These are phyloP conservation scores for Tonatia bakeri DNA, from an alignment of 2,113 vertebrate species.

Conservation along the genomic window DNA sequence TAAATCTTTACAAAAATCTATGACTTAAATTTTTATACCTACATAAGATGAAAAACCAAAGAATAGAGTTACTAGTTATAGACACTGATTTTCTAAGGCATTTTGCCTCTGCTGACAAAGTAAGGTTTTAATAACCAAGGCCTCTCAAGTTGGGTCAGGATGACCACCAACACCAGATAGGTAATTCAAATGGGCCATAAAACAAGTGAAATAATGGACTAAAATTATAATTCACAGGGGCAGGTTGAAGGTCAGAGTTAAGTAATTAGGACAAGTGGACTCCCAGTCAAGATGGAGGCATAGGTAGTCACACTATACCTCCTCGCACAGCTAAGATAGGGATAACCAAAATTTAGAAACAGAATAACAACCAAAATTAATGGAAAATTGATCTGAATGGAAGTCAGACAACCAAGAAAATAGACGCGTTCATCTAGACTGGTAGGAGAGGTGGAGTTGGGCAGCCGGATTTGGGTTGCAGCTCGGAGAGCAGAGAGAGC, in stretches of 20 bases:
- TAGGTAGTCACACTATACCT: no score
- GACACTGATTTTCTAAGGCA: background rate
- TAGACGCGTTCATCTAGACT: no score
- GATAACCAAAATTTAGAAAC: no score
- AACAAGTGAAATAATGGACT: slow-evolving; percentile 27
- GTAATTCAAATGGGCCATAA: background rate
- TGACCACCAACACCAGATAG: slow-evolving; percentile 9
- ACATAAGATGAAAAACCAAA: slow-evolving; percentile 10
- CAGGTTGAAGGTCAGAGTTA: slow-evolving; percentile 30
- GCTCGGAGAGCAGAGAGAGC: no score
- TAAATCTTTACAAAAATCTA: background rate
- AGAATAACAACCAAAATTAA: no score
- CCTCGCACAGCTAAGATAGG: no score
- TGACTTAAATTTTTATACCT: background rate
- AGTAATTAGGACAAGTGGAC: slow-evolving; percentile 8
- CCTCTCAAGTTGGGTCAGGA: background rate
- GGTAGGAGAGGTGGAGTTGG: no score
- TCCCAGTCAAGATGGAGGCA: no score
- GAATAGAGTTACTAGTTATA: background rate
- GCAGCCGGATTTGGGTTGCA: no score
- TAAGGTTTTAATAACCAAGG: slow-evolving; percentile 28
- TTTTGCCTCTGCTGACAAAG: background rate
- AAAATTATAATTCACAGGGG: slow-evolving; percentile 14
- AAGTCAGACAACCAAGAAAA: no score
- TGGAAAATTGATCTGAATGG: no score